These are phyloP conservation scores for Lytechinus variegatus DNA, from an alignment of 35 echinoderm and acorn worm species.

Conservation along the genomic window DNA sequence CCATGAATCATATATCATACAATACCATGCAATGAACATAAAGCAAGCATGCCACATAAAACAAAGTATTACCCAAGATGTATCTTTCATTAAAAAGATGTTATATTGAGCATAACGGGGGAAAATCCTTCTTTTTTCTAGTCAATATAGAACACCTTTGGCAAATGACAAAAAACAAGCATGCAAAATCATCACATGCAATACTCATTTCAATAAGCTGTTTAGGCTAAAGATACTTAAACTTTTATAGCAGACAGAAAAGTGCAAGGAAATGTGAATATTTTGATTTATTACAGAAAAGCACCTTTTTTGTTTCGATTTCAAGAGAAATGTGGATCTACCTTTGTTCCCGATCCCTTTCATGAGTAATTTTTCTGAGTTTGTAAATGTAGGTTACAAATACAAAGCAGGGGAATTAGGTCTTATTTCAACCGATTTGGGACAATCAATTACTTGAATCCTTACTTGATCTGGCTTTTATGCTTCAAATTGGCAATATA, in stretches of 20 bases:
- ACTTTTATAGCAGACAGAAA: neutral
- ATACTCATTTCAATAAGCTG: neutral
- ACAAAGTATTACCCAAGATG: neutral
- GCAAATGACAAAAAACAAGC: neutral
- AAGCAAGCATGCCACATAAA: neutral
- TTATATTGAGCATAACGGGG: neutral
- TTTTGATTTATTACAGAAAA: neutral
- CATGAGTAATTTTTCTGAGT: no score
- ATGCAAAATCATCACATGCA: neutral
- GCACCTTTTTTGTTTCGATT: neutral
- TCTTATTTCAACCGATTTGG: no score
- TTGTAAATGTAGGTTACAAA: no score
- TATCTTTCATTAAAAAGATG: neutral
- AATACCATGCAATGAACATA: neutral
- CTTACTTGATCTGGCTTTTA: no score
- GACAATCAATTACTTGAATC: no score
- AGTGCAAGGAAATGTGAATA: no score
- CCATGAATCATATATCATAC: neutral
- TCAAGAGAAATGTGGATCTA: neutral
- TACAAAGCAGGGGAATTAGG: no score
- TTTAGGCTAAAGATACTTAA: neutral
- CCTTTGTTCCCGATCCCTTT: no score
- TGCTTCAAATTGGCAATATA: no score
- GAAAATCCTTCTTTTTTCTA: neutral
- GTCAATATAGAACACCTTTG: neutral